Conservation (phyloP, 2,113 vertebrate genomes). For the Tonatia bakeri region DNA sequence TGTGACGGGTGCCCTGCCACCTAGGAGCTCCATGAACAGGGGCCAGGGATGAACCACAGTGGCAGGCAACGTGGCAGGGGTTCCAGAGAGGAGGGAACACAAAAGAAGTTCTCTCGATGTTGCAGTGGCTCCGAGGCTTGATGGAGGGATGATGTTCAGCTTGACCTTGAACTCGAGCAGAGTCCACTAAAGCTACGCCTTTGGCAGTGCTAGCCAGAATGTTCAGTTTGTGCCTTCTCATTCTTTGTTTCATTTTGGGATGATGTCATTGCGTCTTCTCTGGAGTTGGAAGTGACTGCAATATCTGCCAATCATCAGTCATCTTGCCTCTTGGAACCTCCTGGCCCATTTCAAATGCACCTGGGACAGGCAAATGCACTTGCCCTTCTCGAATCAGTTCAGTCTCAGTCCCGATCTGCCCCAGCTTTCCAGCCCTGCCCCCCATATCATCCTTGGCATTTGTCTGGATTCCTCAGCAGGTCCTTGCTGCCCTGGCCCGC, state of each 20-base stretch:
- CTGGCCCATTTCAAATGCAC: neutral
- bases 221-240: neutral
- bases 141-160: neutral
- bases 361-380: neutral
- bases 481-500: neutral
- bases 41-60: neutral
- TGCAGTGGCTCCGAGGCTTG: neutral
- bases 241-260: neutral
- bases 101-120: neutral
- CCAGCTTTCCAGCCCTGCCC: neutral
- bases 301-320: accelerated
- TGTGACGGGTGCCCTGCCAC: neutral
- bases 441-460: neutral
- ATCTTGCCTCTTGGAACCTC: neutral
- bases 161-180: accelerated
- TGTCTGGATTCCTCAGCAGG: neutral
- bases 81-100: neutral
- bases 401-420: accelerated
- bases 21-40: neutral
- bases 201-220: accelerated
- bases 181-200: too few species aligned
- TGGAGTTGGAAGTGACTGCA: neutral
- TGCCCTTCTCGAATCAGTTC: neutral
- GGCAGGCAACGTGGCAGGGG: accelerated
- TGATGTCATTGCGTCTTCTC: neutral